These are phyloP conservation scores for Chloromyia formosa DNA, from an alignment of 2,888 invertebrate species.

Conservation along the genomic window DNA sequence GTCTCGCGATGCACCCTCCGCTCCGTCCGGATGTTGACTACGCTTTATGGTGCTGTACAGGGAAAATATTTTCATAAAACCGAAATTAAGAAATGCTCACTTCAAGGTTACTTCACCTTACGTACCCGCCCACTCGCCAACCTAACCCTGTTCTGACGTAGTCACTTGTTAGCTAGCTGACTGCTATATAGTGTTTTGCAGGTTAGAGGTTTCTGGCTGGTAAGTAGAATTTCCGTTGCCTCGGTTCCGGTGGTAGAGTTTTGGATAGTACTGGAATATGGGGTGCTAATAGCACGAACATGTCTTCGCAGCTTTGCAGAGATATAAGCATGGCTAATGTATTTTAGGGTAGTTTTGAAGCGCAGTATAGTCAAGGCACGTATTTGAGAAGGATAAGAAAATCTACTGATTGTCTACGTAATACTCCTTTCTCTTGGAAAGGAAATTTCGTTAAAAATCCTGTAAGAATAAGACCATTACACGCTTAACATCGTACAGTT, in stretches of 20 bases:
- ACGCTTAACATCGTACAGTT: no score
- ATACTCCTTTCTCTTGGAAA: no score
- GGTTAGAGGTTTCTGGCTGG: constrained; percentile 2
- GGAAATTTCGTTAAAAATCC: no score
- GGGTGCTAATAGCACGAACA: not conserved
- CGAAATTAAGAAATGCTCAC: constrained; percentile 42
- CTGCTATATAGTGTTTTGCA: not conserved
- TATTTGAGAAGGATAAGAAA: no score
- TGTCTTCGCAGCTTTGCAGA: no score
- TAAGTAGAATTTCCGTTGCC: constrained; percentile 10
- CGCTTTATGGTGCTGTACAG: not conserved
- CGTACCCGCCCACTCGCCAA: not conserved
- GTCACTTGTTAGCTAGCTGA: constrained; percentile 29
- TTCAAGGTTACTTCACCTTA: constrained; percentile 35
- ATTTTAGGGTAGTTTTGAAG: no score
- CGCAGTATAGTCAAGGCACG: no score
- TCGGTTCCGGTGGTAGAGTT: not conserved
- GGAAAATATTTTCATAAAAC: constrained; percentile 38
- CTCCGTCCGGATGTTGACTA: not conserved
- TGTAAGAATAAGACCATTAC: no score
- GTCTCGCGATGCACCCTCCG: not conserved
- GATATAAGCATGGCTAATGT: no score
- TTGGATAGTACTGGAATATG: not conserved
- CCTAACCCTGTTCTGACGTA: constrained; percentile 6
- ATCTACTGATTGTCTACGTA: no score